These are phyloP conservation scores for Drosophila aldrichi DNA, from an alignment of 2,888 invertebrate genomes.

Conservation along the genomic window DNA sequence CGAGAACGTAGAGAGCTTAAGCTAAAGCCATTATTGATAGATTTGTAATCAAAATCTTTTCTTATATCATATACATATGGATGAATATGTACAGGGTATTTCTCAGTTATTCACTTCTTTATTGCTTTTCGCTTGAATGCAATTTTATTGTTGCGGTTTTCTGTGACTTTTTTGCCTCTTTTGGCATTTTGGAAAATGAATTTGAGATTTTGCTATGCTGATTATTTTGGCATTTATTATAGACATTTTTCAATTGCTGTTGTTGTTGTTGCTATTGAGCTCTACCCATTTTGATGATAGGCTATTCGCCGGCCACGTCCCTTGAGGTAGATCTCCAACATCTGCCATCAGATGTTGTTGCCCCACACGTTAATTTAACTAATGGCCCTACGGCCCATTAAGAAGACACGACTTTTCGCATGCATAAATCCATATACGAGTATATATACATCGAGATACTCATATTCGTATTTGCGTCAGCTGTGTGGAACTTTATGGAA, in stretches of 20 bases:
- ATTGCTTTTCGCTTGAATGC: slow-evolving; percentile 73
- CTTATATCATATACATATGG: too few relatives aligned
- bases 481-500: slow-evolving; percentile 9
- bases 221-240: slow-evolving; percentile 63
- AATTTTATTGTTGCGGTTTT: slow-evolving; percentile 38
- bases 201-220: slow-evolving; percentile 65
- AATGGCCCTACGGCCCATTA: slow-evolving; percentile 48
- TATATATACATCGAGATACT: not conserved
- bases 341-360: slow-evolving; percentile 23
- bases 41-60: too few relatives aligned
- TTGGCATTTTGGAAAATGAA: slow-evolving; percentile 66
- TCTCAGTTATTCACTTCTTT: not conserved
- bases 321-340: slow-evolving; percentile 30
- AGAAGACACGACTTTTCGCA: slow-evolving; percentile 42
- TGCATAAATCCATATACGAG: not conserved
- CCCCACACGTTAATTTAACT: slow-evolving; percentile 47
- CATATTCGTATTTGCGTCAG: slow-evolving; percentile 32
- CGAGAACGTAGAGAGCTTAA: too few relatives aligned
- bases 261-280: slow-evolving; percentile 25
- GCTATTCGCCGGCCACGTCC: slow-evolving; percentile 23
- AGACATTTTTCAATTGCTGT: slow-evolving; percentile 39
- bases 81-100: slow-evolving; percentile 3
- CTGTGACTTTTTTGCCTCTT: slow-evolving; percentile 56
- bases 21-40: too few relatives aligned
- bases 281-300: slow-evolving; percentile 57